phyloP scores from a whole-genome alignment of 1,140 invertebrate genomes.

The Bathynomus jamesi region DNA sequence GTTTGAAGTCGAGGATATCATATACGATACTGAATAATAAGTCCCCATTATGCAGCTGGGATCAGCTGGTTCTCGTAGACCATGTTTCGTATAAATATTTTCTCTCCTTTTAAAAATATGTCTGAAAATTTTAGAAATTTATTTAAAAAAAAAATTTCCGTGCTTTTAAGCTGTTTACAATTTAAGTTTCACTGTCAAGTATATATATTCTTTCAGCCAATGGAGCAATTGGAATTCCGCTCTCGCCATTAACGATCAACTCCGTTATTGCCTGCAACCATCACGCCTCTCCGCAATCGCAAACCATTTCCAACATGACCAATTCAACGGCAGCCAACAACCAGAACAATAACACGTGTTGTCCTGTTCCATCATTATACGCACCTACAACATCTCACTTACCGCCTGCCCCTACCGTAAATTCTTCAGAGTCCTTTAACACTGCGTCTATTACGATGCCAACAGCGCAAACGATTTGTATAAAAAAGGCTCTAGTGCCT shows the following conservation, averaged over 20 bases:
- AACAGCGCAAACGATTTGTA: neutral
- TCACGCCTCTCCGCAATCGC: neutral
- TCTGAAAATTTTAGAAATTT: neutral
- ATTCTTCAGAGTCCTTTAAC: neutral
- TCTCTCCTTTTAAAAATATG: neutral
- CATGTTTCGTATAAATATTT: neutral
- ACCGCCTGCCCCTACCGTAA: neutral
- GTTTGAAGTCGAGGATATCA: neutral
- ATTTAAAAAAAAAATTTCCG: neutral
- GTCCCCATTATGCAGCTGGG: too few relatives aligned
- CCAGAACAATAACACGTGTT: neutral
- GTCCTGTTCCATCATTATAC: neutral
- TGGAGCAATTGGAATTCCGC: neutral
- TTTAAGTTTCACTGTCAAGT: neutral
- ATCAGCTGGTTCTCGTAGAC: too few relatives aligned
- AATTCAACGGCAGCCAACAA: neutral
- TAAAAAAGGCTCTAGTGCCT: neutral
- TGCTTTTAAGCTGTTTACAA: neutral
- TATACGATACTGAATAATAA: too few relatives aligned
- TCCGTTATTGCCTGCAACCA: neutral
- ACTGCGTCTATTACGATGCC: neutral
- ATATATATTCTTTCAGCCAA: neutral
- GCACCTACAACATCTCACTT: neutral
- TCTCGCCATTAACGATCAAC: neutral
- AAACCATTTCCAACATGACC: neutral